Conservation (phyloP, 2,113 vertebrate genomes). For the Todiramphus chloris region DNA sequence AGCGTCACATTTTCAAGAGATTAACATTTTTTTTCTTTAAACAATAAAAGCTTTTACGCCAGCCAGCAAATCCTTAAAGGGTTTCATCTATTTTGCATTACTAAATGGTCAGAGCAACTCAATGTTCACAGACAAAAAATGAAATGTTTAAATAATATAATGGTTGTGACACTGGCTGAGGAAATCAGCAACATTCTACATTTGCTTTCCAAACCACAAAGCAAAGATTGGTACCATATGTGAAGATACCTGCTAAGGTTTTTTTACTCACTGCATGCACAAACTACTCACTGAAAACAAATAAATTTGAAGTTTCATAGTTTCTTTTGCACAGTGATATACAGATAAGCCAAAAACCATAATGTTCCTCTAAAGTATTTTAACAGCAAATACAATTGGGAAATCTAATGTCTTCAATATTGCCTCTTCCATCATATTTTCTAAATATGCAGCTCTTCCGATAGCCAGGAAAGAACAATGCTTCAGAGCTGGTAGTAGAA, state of each 20-base stretch:
- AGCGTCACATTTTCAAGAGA: slow-evolving; percentile 69
- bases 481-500: background rate
- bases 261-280: background rate
- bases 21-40: slow-evolving; percentile 45
- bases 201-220: background rate
- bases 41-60: slow-evolving; percentile 54
- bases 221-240: background rate
- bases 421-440: background rate
- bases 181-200: background rate
- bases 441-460: background rate
- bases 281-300: background rate
- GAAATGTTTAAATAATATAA: slow-evolving; percentile 64
- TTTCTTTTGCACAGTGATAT: background rate
- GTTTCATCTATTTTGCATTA: slow-evolving; percentile 55
- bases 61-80: slow-evolving; percentile 52
- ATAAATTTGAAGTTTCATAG: background rate
- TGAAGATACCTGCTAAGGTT: background rate
- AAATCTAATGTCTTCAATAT: background rate
- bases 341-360: background rate
- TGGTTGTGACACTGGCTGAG: slow-evolving; percentile 1
- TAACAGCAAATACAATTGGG: background rate
- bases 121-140: slow-evolving; percentile 63
- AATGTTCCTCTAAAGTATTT: background rate
- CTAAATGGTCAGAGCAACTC: slow-evolving; percentile 32
- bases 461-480: background rate